Evolutionary conservation across 1,140 invertebrate species (phyloP), one percentile per base, ranked within the genome.

Genomic region (Drosophila setifemur): DNA sequence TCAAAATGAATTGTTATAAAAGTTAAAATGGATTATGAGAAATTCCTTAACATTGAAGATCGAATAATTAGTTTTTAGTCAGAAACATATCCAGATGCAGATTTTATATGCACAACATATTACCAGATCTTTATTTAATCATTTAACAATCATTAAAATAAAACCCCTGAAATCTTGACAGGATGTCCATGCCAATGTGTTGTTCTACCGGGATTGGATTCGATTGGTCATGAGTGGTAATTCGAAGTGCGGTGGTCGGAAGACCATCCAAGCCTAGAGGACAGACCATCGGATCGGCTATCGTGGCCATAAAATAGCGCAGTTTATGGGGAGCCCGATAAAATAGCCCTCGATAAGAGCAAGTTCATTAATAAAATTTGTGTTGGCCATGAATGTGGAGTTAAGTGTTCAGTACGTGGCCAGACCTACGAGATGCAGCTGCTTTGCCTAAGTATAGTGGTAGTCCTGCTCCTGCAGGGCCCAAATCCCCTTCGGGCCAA

Each of bases 121-220:
- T n/a, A n/a, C n/a, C n/a, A n/a, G n/a, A n/a, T n/a, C n/a, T n/a
- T n/a, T n/a, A n/a, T n/a, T n/a, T n/a, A n/a, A n/a, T n/a, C n/a
- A n/a, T n/a, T n/a, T n/a, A n/a, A n/a, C n/a, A n/a, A n/a, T n/a
- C n/a, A n/a, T n/a, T n/a, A n/a, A n/a, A n/a, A n/a, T 5, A 11
- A 0, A 40, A 11, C 6, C n/a, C 8, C 3, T 2, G 0, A 11
- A 31, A 2, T 35, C 0, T 9, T 12, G 31, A 2, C 31, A 70
- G 21, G 92, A 92, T 57, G 91, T 90, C 6, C 91, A 92, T 68
- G 90, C 91, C 3, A 73, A 52, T 35, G 50, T 90, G 1, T 67
- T 12, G 2, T 81, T 73, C 47, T 90, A 91, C 50, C 1, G 11
- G 12, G 54, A 79, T 39, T 85, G 73, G 73, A 77, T 82, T 2